Evolutionary conservation across 2,113 vertebrate species (phyloP).

Genomic region (Upupa epops): DNA sequence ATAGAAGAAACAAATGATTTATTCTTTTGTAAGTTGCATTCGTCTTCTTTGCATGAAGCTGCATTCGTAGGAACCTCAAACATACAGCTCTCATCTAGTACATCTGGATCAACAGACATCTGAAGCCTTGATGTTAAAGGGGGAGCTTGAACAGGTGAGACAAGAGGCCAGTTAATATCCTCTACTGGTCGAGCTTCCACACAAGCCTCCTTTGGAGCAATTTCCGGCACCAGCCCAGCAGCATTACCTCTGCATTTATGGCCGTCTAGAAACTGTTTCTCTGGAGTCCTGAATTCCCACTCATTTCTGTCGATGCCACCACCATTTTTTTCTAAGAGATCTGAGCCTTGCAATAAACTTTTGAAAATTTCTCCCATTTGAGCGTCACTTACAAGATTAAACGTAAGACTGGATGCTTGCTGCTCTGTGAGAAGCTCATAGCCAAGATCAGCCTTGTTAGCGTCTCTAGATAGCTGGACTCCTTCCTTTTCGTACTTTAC

Average conservation of each 20-base stretch:
- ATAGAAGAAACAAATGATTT: constrained; percentile 81
- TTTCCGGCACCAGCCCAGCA: constrained; percentile 49
- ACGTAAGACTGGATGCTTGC: constrained; percentile 90
- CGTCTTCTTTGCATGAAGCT: constrained; percentile 58
- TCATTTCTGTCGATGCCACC: constrained; percentile 72
- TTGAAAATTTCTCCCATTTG: constrained; percentile 99
- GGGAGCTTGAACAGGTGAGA: constrained; percentile 81
- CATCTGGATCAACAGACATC: constrained; percentile 81
- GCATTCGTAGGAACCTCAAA: constrained; percentile 84
- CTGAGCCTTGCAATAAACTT: constrained; percentile 91
- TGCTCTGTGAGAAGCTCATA: constrained; percentile 93
- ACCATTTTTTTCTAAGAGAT: constrained; percentile 81
- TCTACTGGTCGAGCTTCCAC: constrained; percentile 76
- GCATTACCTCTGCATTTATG: constrained; percentile 68
- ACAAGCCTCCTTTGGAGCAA: constrained; percentile 71
- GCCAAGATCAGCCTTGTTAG: constrained; percentile 81
- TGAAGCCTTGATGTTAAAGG: constrained; percentile 74
- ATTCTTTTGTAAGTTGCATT: constrained; percentile 67
- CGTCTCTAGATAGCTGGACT: constrained; percentile 51
- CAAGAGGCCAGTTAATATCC: constrained; percentile 80
- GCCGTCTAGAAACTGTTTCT: constrained; percentile 74
- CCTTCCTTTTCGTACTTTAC: constrained; percentile 50
- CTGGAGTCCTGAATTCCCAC: constrained; percentile 87
- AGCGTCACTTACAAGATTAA: constrained; percentile 93
- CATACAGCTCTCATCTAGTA: constrained; percentile 94